A percentile compares a stretch with the other conserved stretches of the same genome.
Evolutionary conservation across 2,888 invertebrate species (phyloP).

Genomic region (Cyaniris semiargus): DNA sequence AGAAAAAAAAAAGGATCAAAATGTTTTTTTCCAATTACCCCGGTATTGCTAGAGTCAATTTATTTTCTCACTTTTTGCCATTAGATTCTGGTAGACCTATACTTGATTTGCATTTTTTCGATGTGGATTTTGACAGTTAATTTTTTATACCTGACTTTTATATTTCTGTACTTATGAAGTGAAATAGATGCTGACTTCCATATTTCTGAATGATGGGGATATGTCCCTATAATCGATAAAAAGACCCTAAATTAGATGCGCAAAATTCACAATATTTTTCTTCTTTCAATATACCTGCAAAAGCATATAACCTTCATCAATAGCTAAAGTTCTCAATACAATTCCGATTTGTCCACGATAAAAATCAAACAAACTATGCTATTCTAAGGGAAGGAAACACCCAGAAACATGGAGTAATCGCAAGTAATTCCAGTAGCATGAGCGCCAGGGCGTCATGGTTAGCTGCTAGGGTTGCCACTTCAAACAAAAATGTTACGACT

Average conservation of each 20-base stretch:
- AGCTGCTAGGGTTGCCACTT: slow-evolving; percentile 38
- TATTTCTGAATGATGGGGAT: no score
- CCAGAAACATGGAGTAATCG: slow-evolving; percentile 50
- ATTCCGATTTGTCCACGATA: not conserved
- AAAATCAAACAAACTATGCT: slow-evolving; percentile 9
- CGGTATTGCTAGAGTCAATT: no score
- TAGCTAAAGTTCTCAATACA: not conserved
- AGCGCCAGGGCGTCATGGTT: slow-evolving; percentile 37
- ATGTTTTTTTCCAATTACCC: no score
- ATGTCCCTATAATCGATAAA: not conserved
- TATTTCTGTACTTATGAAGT: no score
- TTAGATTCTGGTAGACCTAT: no score
- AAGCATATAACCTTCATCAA: not conserved
- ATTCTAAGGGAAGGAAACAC: slow-evolving; percentile 50
- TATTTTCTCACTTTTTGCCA: no score
- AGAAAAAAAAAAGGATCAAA: no score
- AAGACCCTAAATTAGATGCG: not conserved
- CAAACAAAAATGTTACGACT: not conserved
- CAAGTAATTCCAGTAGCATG: slow-evolving; percentile 46
- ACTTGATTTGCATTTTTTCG: not conserved
- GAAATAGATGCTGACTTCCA: no score
- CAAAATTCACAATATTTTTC: not conserved
- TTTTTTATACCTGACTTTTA: not conserved
- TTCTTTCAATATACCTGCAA: not conserved
- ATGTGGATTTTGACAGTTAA: not conserved